These are phyloP conservation scores for Sphecodes monilicornis DNA, from an alignment of 2,888 invertebrate species.

Conservation along the genomic window DNA sequence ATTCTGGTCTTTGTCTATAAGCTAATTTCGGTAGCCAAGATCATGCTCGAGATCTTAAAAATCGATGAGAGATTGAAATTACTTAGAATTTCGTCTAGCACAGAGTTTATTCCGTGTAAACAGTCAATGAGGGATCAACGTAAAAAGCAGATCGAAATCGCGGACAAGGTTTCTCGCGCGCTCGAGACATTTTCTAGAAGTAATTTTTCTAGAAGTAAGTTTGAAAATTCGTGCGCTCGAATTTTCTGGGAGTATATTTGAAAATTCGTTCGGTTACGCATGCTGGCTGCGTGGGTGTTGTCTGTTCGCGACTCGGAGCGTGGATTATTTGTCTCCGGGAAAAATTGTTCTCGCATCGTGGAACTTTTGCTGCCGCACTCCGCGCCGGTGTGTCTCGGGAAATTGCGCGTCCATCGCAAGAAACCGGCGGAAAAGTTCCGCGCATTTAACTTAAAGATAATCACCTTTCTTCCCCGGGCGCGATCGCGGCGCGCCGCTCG, in stretches of 20 bases:
- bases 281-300: not conserved
- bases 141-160: not conserved
- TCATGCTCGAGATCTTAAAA: not conserved
- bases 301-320: not conserved
- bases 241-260: not conserved
- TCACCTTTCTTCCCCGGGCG: constrained; percentile 22
- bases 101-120: not conserved
- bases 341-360: constrained; percentile 18
- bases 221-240: not conserved
- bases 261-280: not conserved
- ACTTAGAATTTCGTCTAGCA: not conserved
- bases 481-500: constrained; percentile 15
- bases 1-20: too few relatives aligned
- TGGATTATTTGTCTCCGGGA: constrained; percentile 21
- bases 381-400: not conserved
- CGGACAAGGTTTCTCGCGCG: too few relatives aligned
- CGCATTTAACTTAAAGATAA: constrained; percentile 35
- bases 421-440: constrained; percentile 30
- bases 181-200: too few relatives aligned
- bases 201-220: not conserved
- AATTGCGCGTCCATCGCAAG: not conserved
- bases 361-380: constrained; percentile 13
- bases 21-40: not conserved
- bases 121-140: not conserved
- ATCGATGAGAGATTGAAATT: not conserved